phyloP scores from a whole-genome alignment of 2,113 vertebrate species.

The Ceuthmochares aereus region DNA sequence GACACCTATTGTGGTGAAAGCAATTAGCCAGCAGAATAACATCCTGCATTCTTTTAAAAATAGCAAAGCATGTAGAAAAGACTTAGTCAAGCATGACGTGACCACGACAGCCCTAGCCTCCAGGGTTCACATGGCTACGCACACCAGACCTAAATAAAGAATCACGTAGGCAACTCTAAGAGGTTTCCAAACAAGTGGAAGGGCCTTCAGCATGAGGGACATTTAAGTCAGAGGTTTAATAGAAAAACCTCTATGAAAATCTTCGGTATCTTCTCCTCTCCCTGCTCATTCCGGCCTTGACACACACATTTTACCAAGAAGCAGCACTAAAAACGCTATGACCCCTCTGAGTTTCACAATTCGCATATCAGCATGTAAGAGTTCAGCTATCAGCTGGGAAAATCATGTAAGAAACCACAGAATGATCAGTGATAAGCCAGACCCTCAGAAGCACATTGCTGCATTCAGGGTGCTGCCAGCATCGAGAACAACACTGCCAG shows the following conservation, averaged over 20 bases:
- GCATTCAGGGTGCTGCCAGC: accelerated
- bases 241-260: not conserved
- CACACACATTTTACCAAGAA: not conserved
- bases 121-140: not conserved
- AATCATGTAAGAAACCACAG: not conserved
- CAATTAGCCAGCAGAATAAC: not conserved
- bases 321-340: accelerated
- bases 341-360: not conserved
- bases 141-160: not conserved
- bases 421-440: accelerated
- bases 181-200: not conserved
- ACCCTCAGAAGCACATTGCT: accelerated
- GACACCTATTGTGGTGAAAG: not conserved
- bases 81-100: not conserved
- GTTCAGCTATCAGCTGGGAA: not conserved
- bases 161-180: not conserved
- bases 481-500: too few species aligned
- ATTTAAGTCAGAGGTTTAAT: not conserved
- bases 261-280: not conserved
- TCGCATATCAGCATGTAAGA: accelerated
- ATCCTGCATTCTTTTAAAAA: not conserved
- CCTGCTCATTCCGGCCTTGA: not conserved
- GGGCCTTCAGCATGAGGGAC: not conserved
- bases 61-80: not conserved
- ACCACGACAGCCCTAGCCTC: not conserved